phyloP scores from a whole-genome alignment of 1,140 invertebrate species.

The Drosophila watanabei region DNA sequence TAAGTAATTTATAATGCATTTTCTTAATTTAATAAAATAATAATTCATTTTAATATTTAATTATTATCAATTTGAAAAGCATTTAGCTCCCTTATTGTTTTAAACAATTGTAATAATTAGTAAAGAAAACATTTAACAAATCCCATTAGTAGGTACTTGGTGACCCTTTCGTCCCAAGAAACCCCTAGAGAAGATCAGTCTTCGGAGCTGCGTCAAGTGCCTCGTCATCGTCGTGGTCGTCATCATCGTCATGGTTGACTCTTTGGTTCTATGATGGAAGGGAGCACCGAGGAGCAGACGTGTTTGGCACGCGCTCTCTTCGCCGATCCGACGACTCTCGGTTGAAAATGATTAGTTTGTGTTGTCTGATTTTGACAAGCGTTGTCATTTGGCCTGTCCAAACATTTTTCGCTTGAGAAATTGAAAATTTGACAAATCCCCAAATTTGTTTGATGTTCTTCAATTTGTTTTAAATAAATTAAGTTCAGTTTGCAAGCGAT shows the following conservation, averaged over 20 bases:
- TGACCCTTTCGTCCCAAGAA: constrained; percentile 18
- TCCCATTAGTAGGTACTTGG: neutral
- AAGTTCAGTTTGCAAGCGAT: constrained; percentile 6
- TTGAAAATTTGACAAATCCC: constrained; percentile 73
- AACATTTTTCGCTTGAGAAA: constrained; percentile 72
- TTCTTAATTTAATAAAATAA: neutral
- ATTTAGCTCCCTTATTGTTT: neutral
- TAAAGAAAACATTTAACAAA: neutral
- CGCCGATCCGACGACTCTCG: constrained; percentile 41
- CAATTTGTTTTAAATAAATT: constrained; percentile 30
- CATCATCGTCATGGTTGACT: constrained; percentile 52
- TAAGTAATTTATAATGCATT: neutral
- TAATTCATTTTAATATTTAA: neutral
- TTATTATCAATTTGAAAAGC: neutral
- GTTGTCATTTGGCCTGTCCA: constrained; percentile 79
- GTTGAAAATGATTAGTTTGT: constrained; percentile 78
- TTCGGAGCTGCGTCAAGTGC: constrained; percentile 17
- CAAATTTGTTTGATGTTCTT: constrained; percentile 45
- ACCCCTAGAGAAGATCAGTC: neutral
- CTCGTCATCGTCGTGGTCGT: constrained; percentile 35
- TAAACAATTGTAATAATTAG: neutral
- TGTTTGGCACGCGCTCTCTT: constrained; percentile 74
- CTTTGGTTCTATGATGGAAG: constrained; percentile 15
- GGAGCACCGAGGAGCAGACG: constrained; percentile 2
- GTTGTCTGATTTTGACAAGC: constrained; percentile 76